Conservation (phyloP, 2,113 vertebrate species). For the Anolis sagrei region DNA sequence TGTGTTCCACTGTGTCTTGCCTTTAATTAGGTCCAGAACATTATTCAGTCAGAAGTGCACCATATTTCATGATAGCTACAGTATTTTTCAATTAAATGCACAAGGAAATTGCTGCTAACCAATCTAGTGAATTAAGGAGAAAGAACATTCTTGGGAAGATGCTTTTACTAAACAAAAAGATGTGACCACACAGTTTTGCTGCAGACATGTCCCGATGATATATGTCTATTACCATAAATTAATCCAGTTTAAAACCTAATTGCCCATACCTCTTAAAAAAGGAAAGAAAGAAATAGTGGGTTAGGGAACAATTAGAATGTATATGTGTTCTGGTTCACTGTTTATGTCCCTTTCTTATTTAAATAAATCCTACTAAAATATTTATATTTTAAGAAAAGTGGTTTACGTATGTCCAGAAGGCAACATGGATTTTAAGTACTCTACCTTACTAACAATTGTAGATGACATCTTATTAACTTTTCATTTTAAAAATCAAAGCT, state of each 20-base stretch:
- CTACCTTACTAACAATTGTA: too few relatives aligned
- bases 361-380: slow-evolving; percentile 3
- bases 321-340: slow-evolving; percentile 30
- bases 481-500: too few relatives aligned
- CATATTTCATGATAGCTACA: background rate
- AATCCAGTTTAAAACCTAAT: slow-evolving; percentile 53
- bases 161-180: slow-evolving; percentile 38
- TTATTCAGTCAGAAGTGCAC: slow-evolving; percentile 3
- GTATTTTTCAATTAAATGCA: slow-evolving; percentile 33
- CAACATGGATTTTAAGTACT: background rate
- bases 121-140: slow-evolving; percentile 46
- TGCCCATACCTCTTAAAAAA: slow-evolving; percentile 55
- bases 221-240: slow-evolving; percentile 51
- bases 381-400: background rate
- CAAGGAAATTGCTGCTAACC: slow-evolving; percentile 30
- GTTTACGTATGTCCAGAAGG: background rate
- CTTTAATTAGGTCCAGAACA: slow-evolving; percentile 30
- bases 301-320: slow-evolving; percentile 42
- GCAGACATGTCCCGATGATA: slow-evolving; percentile 24
- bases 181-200: slow-evolving; percentile 29
- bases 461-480: too few relatives aligned
- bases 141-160: slow-evolving; percentile 15
- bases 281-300: slow-evolving; percentile 40
- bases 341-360: slow-evolving; percentile 14
- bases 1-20: background rate